Conservation (phyloP, 2,113 vertebrate species). For the Istiophorus platypterus region DNA sequence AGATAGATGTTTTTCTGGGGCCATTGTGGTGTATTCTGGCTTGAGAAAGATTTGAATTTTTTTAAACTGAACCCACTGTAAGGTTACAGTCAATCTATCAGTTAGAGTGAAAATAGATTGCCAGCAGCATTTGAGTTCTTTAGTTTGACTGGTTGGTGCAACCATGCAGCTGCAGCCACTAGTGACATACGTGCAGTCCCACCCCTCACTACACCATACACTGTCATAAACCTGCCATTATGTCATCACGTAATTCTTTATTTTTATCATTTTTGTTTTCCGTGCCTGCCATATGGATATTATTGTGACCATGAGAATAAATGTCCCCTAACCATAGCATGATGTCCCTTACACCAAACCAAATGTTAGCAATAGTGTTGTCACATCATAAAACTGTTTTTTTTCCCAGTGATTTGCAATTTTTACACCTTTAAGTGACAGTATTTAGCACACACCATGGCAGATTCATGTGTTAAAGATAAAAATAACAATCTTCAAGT, state of each 20-base stretch:
- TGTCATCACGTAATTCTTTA: neutral
- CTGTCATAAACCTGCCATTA: neutral
- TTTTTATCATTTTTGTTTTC: neutral
- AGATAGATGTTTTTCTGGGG: conserved; percentile 3
- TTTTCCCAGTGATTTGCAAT: too few relatives aligned
- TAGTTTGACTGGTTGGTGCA: neutral
- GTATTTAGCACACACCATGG: too few relatives aligned
- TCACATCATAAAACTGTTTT: too few relatives aligned
- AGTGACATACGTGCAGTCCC: neutral
- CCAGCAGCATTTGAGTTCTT: neutral
- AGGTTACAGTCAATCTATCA: neutral
- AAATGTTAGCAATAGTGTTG: too few relatives aligned
- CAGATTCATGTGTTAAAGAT: neutral
- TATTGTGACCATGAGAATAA: too few relatives aligned
- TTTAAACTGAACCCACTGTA: neutral
- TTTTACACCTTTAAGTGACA: too few relatives aligned
- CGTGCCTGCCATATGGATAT: too few relatives aligned
- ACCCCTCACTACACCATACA: neutral
- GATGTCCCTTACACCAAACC: too few relatives aligned
- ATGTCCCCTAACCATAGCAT: too few relatives aligned
- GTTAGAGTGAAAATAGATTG: neutral
- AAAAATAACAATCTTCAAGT: too few relatives aligned
- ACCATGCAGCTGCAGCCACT: neutral
- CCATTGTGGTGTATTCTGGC: neutral
- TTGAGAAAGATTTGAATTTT: conserved; percentile 14